Evolutionary conservation across 2,888 invertebrate genomes (phyloP), one percentile per base, ranked within the genome.

Genomic region (Brachyptera putata): DNA sequence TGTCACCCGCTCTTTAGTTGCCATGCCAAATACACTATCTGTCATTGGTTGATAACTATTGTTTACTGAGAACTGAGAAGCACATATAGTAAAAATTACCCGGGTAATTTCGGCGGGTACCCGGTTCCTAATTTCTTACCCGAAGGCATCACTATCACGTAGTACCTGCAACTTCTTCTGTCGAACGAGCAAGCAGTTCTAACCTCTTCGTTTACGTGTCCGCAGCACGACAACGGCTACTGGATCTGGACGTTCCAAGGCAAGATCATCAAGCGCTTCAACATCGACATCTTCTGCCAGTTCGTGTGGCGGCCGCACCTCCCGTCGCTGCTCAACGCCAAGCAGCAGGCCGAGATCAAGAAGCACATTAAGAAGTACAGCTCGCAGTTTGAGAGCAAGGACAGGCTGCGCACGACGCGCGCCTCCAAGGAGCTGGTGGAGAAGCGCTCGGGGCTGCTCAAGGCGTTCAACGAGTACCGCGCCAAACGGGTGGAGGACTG

Each of bases 201-300:
- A n/a, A n/a, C n/a, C n/a, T n/a, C n/a, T n/a, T n/a, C n/a, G 7
- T 24, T 21, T 21, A 22, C 53, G 39, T 50, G 64, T 56, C 64
- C 66, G 21, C 69, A 80, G 76, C 77, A 79, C 56, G 85, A 86
- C 72, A 80, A 82, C 66, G 97, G 95, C 1, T 99, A 94, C 77
- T 95, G 95, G 84, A 86, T 99, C 71, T 97, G 97, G 91, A 94
- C 95, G 34, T 98, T 99, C 87, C 98, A 99, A 79, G 87, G 87
- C 2, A 80, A 83, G 66, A 79, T 88, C 63, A 73, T 91, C 49
- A 83, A 85, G 67, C 80, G 96, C 69, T 88, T 93, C 64, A 90
- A 91, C 76, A 80, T 95, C 68, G 97, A 96, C 69, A 87, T 88
- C 55, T 96, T 99, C 75, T 93, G 94, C 58, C 95, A 97, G 77